Evolutionary conservation across 1,140 invertebrate genomes (phyloP), one percentile per base, ranked within the genome.

Genomic region (Neodiprion lecontei): DNA sequence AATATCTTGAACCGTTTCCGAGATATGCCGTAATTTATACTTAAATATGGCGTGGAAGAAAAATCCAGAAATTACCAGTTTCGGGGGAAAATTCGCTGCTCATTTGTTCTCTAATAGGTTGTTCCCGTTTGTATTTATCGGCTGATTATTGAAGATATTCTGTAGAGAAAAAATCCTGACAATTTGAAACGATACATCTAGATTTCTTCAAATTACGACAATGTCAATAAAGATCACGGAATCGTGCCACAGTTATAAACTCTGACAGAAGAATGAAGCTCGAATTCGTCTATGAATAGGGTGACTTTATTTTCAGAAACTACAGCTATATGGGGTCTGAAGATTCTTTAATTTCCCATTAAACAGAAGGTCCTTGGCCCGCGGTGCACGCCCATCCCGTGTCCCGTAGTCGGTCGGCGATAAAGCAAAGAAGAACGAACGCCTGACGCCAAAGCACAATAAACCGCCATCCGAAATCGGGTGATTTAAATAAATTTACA

Each of bases 401-500:
- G 86, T 87, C 83, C 82, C 78, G 81, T 80, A 17, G 53, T 61
- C 11, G 53, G 53, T 5, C n/a, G 82, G 83, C 85, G 86, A 87
- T 87, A 86, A 86, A 87, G 86, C 86, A 87, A 87, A 87, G 87
- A 87, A 86, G 86, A 12, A 5, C 28, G 28, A 40, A 40, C 28
- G 86, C 83, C 81, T 79, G 21, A 23, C 82, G 84, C 80, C 79
- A 81, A 80, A 83, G 80, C 85, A 85, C 86, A 86, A 87, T 87
- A 87, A 87, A 86, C 86, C 82, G 82, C 84, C 83, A 83, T 79
- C 84, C 84, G 81, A 87, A 87, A 87, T 87, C 86, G 83, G 84
- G 83, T 86, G 85, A 87, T 87, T 87, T 87, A 86, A 87, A 87
- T 87, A 87, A 87, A 87, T 87, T 87, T 87, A 87, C 86, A 87